Conservation (phyloP, 2,888 invertebrate species). For the Xestia xanthographa region DNA sequence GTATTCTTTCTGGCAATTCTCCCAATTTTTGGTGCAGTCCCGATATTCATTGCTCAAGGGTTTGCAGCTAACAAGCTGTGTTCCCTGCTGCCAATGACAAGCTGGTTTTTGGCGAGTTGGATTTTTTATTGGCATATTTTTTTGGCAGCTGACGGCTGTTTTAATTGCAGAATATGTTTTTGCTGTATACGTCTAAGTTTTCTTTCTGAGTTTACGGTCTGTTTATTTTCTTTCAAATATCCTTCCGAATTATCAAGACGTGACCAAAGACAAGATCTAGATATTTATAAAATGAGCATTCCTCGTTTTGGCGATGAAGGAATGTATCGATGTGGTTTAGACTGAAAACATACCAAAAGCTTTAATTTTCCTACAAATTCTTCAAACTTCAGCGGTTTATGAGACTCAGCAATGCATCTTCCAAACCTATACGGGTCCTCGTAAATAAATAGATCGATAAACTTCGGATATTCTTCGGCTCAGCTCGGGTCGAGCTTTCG, state of each 20-base stretch:
- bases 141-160: neutral
- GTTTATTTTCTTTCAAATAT: no score
- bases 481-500: conserved; percentile 55
- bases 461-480: conserved; percentile 53
- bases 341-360: neutral
- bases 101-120: neutral
- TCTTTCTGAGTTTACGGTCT: neutral
- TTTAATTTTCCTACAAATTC: neutral
- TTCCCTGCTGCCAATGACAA: conserved; percentile 27
- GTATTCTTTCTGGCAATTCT: conserved; percentile 46
- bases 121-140: neutral
- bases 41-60: conserved; percentile 37
- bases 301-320: neutral
- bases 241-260: no score
- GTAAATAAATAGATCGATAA: conserved; percentile 68
- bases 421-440: conserved; percentile 42
- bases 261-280: no score
- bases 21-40: conserved; percentile 47
- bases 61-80: conserved; percentile 37
- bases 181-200: neutral
- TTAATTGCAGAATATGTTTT: neutral
- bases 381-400: conserved; percentile 8
- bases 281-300: no score
- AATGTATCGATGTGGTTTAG: neutral
- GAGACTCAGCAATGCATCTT: conserved; percentile 14